These are phyloP conservation scores for Alouatta palliata DNA, from an alignment of 2,113 vertebrate species.

Conservation along the genomic window DNA sequence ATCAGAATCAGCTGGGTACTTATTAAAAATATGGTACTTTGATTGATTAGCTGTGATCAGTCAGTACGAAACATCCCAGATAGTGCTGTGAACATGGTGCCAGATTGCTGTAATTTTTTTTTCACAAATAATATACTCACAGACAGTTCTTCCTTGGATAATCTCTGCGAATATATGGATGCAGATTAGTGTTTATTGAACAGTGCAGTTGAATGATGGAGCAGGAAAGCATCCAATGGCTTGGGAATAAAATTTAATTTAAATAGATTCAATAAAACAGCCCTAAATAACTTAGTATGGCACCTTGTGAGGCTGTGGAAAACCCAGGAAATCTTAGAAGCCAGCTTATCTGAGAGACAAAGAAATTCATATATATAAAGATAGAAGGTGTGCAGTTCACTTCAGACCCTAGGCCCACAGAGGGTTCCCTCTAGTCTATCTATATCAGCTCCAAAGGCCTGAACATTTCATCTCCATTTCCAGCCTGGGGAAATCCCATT, in stretches of 20 bases:
- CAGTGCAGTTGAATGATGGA: background rate
- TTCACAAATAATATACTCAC: background rate
- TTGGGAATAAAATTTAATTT: conserved; percentile 48
- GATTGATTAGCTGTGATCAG: background rate
- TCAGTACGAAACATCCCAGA: too few species aligned
- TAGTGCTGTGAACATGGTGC: background rate
- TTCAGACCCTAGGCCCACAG: accelerated
- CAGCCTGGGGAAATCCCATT: background rate
- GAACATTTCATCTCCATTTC: background rate
- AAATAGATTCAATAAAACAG: conserved; percentile 40
- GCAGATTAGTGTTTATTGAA: background rate
- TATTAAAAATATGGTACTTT: background rate
- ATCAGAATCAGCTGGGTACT: too few species aligned
- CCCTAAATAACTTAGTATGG: background rate
- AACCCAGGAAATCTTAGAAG: background rate
- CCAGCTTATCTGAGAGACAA: background rate
- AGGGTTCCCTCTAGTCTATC: background rate
- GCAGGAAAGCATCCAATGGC: background rate
- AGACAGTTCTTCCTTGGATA: background rate
- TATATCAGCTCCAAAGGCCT: background rate
- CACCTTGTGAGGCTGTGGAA: background rate
- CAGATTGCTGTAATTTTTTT: background rate
- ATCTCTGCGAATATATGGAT: background rate
- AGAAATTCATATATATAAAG: background rate
- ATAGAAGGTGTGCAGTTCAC: background rate